Evolutionary conservation across 2,113 vertebrate genomes (phyloP).

Genomic region (Rhinolophus ferrumequinum): DNA sequence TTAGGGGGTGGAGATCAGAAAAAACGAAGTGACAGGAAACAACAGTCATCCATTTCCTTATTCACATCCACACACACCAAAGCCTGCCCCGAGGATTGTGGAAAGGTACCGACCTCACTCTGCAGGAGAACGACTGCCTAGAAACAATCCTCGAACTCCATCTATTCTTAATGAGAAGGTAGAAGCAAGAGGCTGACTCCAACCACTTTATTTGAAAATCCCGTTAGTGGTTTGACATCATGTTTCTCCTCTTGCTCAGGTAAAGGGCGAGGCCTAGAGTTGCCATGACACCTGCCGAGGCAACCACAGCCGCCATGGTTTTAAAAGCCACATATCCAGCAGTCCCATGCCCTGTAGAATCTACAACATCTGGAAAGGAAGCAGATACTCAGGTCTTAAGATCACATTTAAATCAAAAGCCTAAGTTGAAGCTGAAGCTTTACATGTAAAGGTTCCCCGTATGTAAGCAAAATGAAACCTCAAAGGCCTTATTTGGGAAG

Average conservation of each 20-base stretch:
- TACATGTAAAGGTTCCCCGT: neutral
- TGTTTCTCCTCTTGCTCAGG: constrained; percentile 41
- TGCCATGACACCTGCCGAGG: neutral
- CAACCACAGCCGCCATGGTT: neutral
- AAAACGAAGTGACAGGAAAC: neutral
- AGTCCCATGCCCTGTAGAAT: neutral
- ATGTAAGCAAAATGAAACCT: neutral
- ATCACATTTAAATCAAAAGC: neutral
- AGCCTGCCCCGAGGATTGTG: neutral
- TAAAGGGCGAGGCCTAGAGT: neutral
- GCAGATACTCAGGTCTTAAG: neutral
- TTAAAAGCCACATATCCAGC: neutral
- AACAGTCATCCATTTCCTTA: neutral
- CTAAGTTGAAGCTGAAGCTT: neutral
- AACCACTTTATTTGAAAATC: constrained; percentile 58
- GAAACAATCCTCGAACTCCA: neutral
- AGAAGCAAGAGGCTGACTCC: neutral
- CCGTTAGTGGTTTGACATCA: neutral
- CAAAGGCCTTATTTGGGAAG: neutral
- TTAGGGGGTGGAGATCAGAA: neutral
- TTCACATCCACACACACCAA: neutral
- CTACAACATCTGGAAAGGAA: constrained; percentile 36
- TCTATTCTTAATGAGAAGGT: neutral
- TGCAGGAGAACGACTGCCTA: neutral
- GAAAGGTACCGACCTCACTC: neutral